phyloP scores from a whole-genome alignment of 2,113 vertebrate species.

The Rhipidura dahli region DNA sequence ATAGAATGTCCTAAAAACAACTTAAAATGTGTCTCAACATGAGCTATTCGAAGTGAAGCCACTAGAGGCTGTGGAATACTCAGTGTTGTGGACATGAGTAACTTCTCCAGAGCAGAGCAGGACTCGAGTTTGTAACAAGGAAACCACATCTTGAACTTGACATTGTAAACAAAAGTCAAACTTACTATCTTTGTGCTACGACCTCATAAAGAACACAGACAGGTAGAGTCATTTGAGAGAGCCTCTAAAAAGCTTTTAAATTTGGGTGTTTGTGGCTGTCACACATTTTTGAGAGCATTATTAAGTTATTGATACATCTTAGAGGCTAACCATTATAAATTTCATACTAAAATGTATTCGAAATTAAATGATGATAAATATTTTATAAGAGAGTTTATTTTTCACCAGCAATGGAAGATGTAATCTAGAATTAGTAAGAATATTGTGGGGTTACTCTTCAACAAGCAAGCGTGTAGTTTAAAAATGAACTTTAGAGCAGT shows the following conservation, averaged over 20 bases:
- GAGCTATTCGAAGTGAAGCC: conserved; percentile 31
- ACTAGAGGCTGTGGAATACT: conserved; percentile 64
- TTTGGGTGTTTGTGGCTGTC: background rate
- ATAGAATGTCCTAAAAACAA: background rate
- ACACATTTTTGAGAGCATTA: background rate
- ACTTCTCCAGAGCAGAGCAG: background rate
- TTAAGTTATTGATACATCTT: background rate
- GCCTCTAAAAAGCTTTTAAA: background rate
- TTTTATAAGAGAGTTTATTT: background rate
- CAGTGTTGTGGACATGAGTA: background rate
- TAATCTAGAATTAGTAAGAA: background rate
- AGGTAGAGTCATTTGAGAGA: background rate
- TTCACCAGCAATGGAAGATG: background rate
- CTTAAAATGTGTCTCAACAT: background rate
- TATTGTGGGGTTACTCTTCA: background rate
- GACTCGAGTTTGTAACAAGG: background rate
- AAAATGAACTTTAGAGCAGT: background rate
- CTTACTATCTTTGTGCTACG: background rate
- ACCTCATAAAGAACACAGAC: background rate
- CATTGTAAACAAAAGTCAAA: background rate
- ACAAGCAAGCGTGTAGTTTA: background rate
- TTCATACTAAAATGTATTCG: background rate
- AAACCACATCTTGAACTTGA: background rate
- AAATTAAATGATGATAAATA: background rate
- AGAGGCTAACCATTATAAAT: background rate